These are phyloP conservation scores for Lepidotrigona ventralis DNA, from an alignment of 1,140 invertebrate genomes.

Conservation along the genomic window DNA sequence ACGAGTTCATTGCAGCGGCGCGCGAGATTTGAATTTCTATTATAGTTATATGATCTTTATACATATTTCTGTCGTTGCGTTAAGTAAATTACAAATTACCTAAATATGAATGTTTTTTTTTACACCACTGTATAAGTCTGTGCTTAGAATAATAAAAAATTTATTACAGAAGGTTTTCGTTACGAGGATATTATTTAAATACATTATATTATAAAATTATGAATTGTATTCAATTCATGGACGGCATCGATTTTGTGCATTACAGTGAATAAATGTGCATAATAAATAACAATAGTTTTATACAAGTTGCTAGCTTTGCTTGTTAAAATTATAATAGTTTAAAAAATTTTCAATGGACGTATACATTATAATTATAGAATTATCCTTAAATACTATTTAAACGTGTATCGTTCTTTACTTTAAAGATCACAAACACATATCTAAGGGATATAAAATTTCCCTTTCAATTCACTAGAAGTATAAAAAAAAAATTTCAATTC, in stretches of 20 bases:
- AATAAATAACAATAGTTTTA: slow-evolving; percentile 23
- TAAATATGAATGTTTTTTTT: not conserved
- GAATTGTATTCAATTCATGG: slow-evolving; percentile 26
- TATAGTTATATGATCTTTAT: not conserved
- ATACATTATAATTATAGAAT: slow-evolving; percentile 12
- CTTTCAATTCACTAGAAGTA: slow-evolving; percentile 37
- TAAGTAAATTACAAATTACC: slow-evolving; percentile 1
- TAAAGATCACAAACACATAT: not conserved
- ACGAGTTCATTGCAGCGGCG: slow-evolving; percentile 37
- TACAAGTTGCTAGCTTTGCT: not conserved
- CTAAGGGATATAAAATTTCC: slow-evolving; percentile 1
- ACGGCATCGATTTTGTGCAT: not conserved
- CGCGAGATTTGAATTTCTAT: not conserved
- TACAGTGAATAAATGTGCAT: slow-evolving; percentile 12
- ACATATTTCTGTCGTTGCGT: slow-evolving; percentile 2
- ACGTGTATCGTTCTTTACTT: not conserved
- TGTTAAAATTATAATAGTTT: not conserved
- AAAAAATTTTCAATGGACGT: not conserved
- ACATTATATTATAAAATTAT: slow-evolving; percentile 37
- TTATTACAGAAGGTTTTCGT: slow-evolving; percentile 10
- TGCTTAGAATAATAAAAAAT: slow-evolving; percentile 26
- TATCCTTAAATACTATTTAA: slow-evolving; percentile 33
- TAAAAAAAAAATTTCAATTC: slow-evolving; percentile 31
- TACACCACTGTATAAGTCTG: not conserved
- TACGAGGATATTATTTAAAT: slow-evolving; percentile 8